Conservation (phyloP, 2,888 invertebrate species). For the Iselma pallidipennis region DNA sequence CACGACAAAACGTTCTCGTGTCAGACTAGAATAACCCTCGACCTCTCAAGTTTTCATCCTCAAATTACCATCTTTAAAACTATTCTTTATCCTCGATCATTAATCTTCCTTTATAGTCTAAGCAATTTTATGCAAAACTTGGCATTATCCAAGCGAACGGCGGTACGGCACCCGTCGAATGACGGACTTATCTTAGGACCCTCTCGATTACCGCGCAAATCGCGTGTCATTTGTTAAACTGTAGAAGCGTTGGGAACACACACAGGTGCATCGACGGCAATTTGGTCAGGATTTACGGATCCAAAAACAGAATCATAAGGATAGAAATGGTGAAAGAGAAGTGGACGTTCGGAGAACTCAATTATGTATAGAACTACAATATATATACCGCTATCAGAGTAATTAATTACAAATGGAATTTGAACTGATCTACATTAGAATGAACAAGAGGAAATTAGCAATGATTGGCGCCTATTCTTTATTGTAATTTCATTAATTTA, state of each 20-base stretch:
- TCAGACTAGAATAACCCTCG: constrained; percentile 13
- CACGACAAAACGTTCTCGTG: constrained; percentile 7
- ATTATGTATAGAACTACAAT: no score
- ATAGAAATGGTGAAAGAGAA: background rate
- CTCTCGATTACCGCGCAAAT: constrained; percentile 52
- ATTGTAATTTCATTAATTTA: background rate
- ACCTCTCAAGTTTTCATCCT: constrained; percentile 27
- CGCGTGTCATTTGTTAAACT: constrained; percentile 55
- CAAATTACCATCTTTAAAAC: constrained; percentile 45
- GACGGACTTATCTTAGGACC: constrained; percentile 47
- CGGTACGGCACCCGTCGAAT: constrained; percentile 32
- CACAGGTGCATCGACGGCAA: constrained; percentile 51
- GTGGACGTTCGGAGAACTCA: background rate
- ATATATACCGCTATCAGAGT: no score
- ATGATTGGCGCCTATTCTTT: background rate
- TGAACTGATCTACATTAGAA: no score
- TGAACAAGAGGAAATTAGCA: no score
- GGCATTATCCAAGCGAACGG: constrained; percentile 40
- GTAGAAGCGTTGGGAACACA: constrained; percentile 48
- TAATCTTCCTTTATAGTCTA: constrained; percentile 49
- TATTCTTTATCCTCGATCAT: constrained; percentile 46
- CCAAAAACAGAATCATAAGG: background rate
- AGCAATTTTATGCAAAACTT: constrained; percentile 52
- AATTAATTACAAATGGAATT: background rate
- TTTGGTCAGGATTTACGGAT: constrained; percentile 49